Percentiles rank a stretch among this genome's conserved stretches.
phyloP scores from a whole-genome alignment of 2,888 invertebrate species.

The Nomada lathburiana region DNA sequence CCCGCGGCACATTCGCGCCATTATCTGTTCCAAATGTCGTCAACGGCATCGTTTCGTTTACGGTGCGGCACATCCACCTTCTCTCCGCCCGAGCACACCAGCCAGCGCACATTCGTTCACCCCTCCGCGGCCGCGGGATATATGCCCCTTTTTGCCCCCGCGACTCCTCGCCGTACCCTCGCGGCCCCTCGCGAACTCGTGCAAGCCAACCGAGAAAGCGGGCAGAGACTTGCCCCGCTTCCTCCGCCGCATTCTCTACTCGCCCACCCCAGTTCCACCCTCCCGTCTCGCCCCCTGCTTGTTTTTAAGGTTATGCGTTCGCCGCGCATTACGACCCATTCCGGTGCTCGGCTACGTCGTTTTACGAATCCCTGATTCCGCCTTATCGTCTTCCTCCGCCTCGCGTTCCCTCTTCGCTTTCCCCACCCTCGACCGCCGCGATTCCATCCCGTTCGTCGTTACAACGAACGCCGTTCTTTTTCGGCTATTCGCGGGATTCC shows the following conservation, averaged over 20 bases:
- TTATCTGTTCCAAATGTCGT: slow-evolving; percentile 84
- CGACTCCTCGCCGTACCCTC: slow-evolving; percentile 32
- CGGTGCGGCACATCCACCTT: slow-evolving; percentile 74
- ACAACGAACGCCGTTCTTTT: slow-evolving; percentile 35
- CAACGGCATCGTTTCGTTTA: slow-evolving; percentile 84
- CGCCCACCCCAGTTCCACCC: slow-evolving; percentile 25
- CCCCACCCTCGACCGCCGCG: background rate
- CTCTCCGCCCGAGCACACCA: slow-evolving; percentile 57
- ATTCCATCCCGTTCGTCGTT: slow-evolving; percentile 27
- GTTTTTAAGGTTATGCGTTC: slow-evolving; percentile 83
- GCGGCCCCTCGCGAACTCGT: slow-evolving; percentile 60
- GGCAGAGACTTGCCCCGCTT: slow-evolving; percentile 59
- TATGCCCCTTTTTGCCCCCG: slow-evolving; percentile 44
- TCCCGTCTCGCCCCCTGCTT: slow-evolving; percentile 64
- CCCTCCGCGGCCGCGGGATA: slow-evolving; percentile 42
- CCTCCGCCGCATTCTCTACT: slow-evolving; percentile 50
- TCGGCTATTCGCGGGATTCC: slow-evolving; percentile 13
- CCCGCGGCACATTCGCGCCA: slow-evolving; percentile 84
- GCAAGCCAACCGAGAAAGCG: slow-evolving; percentile 67
- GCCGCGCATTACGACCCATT: slow-evolving; percentile 81
- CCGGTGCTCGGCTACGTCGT: slow-evolving; percentile 76
- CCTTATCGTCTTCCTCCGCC: slow-evolving; percentile 66
- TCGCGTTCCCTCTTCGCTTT: slow-evolving; percentile 21
- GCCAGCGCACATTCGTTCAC: slow-evolving; percentile 32
- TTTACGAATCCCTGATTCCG: slow-evolving; percentile 80